These are phyloP conservation scores for Drosophila formosana DNA, from an alignment of 2,888 invertebrate species.

Conservation along the genomic window DNA sequence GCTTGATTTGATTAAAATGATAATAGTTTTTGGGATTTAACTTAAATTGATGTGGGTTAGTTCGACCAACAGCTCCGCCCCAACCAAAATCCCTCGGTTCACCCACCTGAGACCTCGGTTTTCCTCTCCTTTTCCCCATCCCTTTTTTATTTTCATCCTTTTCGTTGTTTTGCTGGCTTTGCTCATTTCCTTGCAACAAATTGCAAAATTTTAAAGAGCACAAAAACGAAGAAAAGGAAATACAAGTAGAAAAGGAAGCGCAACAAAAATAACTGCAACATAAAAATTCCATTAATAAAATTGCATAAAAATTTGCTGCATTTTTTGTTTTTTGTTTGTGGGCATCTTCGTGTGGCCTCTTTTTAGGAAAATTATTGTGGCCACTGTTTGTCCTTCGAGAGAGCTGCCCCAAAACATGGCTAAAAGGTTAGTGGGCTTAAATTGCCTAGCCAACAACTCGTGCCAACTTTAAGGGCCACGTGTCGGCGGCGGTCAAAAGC, in stretches of 20 bases:
- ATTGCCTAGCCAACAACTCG: slow-evolving; percentile 35
- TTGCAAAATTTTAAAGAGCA: slow-evolving; percentile 31
- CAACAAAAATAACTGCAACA: slow-evolving; percentile 29
- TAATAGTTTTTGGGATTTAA: slow-evolving; percentile 78
- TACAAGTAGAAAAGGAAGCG: background rate
- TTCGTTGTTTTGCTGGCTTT: background rate
- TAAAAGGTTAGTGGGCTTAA: slow-evolving; percentile 44
- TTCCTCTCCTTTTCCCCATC: background rate
- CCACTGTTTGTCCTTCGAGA: slow-evolving; percentile 46
- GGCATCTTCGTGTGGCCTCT: slow-evolving; percentile 34
- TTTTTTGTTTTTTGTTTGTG: slow-evolving; percentile 5
- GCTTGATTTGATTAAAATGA: slow-evolving; percentile 79
- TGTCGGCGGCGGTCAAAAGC: slow-evolving; percentile 10
- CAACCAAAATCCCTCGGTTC: background rate
- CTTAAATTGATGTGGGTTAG: slow-evolving; percentile 76
- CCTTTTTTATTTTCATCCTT: background rate
- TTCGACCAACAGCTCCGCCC: slow-evolving; percentile 8
- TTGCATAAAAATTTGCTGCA: slow-evolving; percentile 57
- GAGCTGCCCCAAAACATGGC: slow-evolving; percentile 28
- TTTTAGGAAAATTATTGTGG: slow-evolving; percentile 51
- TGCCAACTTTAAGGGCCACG: slow-evolving; percentile 42
- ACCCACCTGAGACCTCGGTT: slow-evolving; percentile 8
- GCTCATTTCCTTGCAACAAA: slow-evolving; percentile 43
- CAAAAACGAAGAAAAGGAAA: background rate
- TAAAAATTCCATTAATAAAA: slow-evolving; percentile 71